phyloP scores from a whole-genome alignment of 2,113 vertebrate genomes.

The Rhadina sibilatrix region DNA sequence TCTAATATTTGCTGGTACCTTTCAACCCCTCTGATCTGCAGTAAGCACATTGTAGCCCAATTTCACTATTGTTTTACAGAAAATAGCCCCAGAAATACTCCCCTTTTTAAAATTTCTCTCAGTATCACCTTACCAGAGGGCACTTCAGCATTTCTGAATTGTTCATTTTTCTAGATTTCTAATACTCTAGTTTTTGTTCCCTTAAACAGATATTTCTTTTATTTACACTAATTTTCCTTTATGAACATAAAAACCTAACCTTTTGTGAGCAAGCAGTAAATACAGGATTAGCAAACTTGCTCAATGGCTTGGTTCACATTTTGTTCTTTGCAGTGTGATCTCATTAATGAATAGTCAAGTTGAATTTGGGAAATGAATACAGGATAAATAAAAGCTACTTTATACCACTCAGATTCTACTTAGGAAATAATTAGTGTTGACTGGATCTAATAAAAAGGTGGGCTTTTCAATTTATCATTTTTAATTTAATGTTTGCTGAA shows the following conservation, averaged over 20 bases:
- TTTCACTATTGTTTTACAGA: neutral
- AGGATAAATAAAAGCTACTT: neutral
- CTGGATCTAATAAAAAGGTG: neutral
- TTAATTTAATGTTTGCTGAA: neutral
- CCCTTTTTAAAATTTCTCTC: neutral
- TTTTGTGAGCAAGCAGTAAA: neutral
- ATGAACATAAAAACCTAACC: neutral
- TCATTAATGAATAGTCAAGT: constrained; percentile 19
- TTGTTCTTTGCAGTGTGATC: neutral
- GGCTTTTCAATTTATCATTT: neutral
- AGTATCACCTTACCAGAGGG: neutral
- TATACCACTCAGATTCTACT: neutral
- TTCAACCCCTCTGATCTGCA: neutral
- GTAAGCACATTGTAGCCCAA: accelerated
- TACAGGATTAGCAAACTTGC: neutral
- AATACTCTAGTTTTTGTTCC: neutral
- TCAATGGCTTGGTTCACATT: neutral
- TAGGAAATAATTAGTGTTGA: constrained; percentile 15
- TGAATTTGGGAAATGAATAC: neutral
- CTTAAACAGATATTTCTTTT: neutral
- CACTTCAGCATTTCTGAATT: neutral
- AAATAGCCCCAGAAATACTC: neutral
- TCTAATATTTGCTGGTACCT: neutral
- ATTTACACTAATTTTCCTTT: neutral
- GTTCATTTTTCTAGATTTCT: neutral